These are phyloP conservation scores for Sinocyclocheilus grahami DNA, from an alignment of 2,113 vertebrate species.

Conservation along the genomic window DNA sequence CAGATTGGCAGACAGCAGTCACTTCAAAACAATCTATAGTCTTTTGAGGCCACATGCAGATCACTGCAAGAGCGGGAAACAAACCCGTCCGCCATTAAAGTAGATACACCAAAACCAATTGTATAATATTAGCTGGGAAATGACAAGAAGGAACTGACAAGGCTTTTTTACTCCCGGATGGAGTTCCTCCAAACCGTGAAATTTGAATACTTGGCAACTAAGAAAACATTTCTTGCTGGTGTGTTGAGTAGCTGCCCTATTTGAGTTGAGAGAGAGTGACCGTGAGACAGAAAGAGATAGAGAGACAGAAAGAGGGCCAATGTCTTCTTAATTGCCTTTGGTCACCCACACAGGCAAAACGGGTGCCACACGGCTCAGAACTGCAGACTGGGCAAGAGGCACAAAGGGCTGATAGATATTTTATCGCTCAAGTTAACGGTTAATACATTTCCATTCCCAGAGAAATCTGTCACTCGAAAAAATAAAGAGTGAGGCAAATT, in stretches of 20 bases:
- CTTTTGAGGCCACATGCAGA: constrained; percentile 63
- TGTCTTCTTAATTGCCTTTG: constrained; percentile 79
- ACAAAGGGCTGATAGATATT: constrained; percentile 77
- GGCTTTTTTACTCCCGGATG: constrained; percentile 66
- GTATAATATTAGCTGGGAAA: constrained; percentile 74
- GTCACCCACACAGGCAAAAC: constrained; percentile 75
- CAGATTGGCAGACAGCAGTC: background rate
- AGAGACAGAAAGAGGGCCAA: constrained; percentile 59
- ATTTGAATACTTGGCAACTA: constrained; percentile 76
- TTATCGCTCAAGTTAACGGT: constrained; percentile 77
- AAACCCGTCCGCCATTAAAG: constrained; percentile 69
- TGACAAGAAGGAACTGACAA: constrained; percentile 69
- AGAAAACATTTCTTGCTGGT: constrained; percentile 79
- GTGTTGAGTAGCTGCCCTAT: constrained; percentile 69
- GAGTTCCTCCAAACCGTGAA: constrained; percentile 76
- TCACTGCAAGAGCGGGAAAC: constrained; percentile 67
- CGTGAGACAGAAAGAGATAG: constrained; percentile 8
- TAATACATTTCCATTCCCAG: constrained; percentile 82
- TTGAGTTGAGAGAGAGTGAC: constrained; percentile 53
- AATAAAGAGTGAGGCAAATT: constrained; percentile 78
- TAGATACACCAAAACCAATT: constrained; percentile 80
- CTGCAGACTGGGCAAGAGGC: constrained; percentile 67
- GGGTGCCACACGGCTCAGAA: constrained; percentile 72
- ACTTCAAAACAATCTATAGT: constrained; percentile 58
- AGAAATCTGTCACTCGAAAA: constrained; percentile 81